Percentiles rank a stretch among this genome's conserved stretches.
Conservation (phyloP, 1,140 invertebrate genomes). For the Archivesica marissinica region DNA sequence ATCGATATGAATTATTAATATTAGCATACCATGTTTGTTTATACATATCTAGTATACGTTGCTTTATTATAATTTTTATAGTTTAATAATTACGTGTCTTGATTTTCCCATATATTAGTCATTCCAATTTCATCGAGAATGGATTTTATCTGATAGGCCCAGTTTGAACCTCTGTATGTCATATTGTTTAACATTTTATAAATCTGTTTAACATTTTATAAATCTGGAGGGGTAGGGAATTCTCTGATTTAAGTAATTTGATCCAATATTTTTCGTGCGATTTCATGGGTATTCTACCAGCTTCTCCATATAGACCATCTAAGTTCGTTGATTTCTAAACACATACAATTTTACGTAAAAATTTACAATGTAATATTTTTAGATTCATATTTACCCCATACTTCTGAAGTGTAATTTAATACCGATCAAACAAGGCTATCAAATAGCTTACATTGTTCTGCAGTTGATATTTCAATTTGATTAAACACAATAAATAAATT, state of each 20-base stretch:
- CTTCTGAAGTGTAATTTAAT: slow-evolving; percentile 16
- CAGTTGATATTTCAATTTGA: neutral
- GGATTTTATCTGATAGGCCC: slow-evolving; percentile 19
- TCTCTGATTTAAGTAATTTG: neutral
- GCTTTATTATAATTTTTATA: too few species aligned
- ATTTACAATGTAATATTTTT: slow-evolving; percentile 15
- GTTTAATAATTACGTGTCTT: too few species aligned
- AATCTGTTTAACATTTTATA: too few species aligned
- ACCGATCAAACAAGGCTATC: slow-evolving; percentile 31
- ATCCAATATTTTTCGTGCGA: slow-evolving; percentile 6
- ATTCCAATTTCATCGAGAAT: too few species aligned
- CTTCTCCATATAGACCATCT: slow-evolving; percentile 20
- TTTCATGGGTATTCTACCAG: neutral
- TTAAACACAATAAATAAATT: slow-evolving; percentile 12
- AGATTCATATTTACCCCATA: neutral
- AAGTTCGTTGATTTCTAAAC: slow-evolving; percentile 37
- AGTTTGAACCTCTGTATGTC: neutral
- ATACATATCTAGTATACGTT: too few species aligned
- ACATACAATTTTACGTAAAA: slow-evolving; percentile 27
- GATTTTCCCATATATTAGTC: too few species aligned
- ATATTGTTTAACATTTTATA: slow-evolving; percentile 11
- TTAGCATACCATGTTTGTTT: too few species aligned
- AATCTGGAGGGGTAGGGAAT: too few species aligned
- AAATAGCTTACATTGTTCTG: slow-evolving; percentile 3
- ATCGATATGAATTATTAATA: too few species aligned